phyloP scores from a whole-genome alignment of 1,140 invertebrate species.

The Drosophila trapezifrons region DNA sequence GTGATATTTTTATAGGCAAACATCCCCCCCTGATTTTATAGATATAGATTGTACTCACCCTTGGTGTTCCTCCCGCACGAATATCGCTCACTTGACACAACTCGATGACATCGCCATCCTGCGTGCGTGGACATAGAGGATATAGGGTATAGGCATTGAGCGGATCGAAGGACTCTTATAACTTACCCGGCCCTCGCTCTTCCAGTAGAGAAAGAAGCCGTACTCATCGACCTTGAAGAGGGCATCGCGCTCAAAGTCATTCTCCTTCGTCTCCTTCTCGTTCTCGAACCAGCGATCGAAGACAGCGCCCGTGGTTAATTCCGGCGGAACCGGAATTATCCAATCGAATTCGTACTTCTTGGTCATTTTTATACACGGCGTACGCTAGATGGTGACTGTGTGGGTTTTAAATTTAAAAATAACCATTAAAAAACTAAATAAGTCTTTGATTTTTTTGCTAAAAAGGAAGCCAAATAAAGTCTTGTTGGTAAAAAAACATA shows the following conservation, averaged over 20 bases:
- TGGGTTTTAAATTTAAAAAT: too few relatives aligned
- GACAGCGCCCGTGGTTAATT: conserved; percentile 89
- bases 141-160: not conserved
- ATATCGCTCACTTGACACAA: conserved; percentile 99
- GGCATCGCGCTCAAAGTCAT: conserved; percentile 93
- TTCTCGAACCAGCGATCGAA: conserved; percentile 99
- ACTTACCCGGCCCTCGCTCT: conserved; percentile 96
- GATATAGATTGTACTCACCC: conserved; percentile 86
- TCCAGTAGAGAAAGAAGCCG: conserved; percentile 99
- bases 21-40: too few relatives aligned
- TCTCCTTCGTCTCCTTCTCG: conserved; percentile 90
- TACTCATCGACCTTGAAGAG: conserved; percentile 98
- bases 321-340: conserved; percentile 96
- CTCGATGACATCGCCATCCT: conserved; percentile 98
- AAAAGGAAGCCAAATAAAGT: too few relatives aligned
- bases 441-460: too few relatives aligned
- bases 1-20: not conserved
- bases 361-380: conserved; percentile 89
- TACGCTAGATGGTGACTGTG: conserved; percentile 9
- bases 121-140: conserved; percentile 25
- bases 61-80: conserved; percentile 93
- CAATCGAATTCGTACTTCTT: conserved; percentile 99
- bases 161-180: not conserved
- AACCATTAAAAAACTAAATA: too few relatives aligned
- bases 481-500: not conserved